Percentiles rank a stretch among this genome's conserved stretches.
Evolutionary conservation across 2,888 invertebrate species (phyloP).

Genomic region (Sinopyrophorus schimmeli): DNA sequence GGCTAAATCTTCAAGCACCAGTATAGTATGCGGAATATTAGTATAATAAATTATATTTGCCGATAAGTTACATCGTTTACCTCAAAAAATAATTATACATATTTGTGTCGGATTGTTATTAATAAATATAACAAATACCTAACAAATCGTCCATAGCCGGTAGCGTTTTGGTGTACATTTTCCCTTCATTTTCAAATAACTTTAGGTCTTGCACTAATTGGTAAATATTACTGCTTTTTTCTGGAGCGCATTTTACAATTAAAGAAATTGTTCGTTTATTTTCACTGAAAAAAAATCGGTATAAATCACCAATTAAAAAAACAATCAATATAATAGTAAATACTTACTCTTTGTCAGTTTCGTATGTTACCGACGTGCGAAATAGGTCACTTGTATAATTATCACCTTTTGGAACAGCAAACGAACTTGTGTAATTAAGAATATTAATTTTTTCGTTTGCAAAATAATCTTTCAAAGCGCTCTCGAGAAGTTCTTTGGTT

Average conservation of each 20-base stretch:
- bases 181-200: slow-evolving; percentile 55
- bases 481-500: slow-evolving; percentile 42
- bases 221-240: slow-evolving; percentile 51
- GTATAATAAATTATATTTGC: slow-evolving; percentile 20
- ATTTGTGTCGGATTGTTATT: background rate
- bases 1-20: slow-evolving; percentile 62
- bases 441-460: slow-evolving; percentile 38
- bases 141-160: slow-evolving; percentile 54
- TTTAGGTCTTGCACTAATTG: slow-evolving; percentile 54
- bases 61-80: slow-evolving; percentile 7
- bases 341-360: slow-evolving; percentile 29
- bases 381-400: slow-evolving; percentile 48
- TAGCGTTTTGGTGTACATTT: slow-evolving; percentile 54
- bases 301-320: too few species aligned
- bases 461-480: slow-evolving; percentile 38
- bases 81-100: slow-evolving; percentile 6
- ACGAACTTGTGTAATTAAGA: slow-evolving; percentile 38
- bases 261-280: slow-evolving; percentile 41
- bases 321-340: too few species aligned
- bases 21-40: slow-evolving; percentile 45
- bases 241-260: slow-evolving; percentile 48
- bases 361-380: slow-evolving; percentile 40
- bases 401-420: slow-evolving; percentile 45
- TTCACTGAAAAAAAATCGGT: slow-evolving; percentile 31
- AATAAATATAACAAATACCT: slow-evolving; percentile 29